Base-by-base conservation (phyloP, 2,888 invertebrate genomes). In the Heliconius aoede region DNA sequence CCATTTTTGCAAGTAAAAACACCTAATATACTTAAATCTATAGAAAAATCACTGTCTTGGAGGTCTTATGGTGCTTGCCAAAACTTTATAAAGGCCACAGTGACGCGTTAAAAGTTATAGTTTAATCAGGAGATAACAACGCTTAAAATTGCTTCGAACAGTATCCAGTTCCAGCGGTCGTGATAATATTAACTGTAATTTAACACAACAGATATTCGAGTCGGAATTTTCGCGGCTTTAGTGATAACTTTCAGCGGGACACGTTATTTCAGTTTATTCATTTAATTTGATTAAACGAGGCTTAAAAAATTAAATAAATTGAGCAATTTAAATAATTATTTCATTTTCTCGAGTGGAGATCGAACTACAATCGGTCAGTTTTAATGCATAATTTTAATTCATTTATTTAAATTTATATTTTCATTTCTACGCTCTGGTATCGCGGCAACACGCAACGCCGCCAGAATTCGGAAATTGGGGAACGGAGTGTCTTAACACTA, bases 101-200 rank as follows among this genome's bases (percentile, higher is more conserved):
- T 7, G 24, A 40, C 24, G 65, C 36, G 46, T 51, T 28, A 51
- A 30, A 69, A 55, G 30, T 55, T 55, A 30, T 69, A 15, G 30
- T n/a, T 69, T 69, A 51, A 68, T 51, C n/a, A 46, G 28, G n/a
- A 26, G 30, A 68, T 69, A n/a, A 68, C 51, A 51, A 68, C 55
- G 69, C 55, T 69, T 69, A 13, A 69, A 55, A 30, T 32, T 32
- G n/a, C 30, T 51, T n/a, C 30, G n/a, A 69, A 69, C 30, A 55
- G 28, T 32, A 55, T 55, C 51, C 55, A 55, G 55, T 55, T 69
- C 32, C 69, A 18, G 69, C 24, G 30, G n/a, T 55, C 24, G 32
- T 69, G 32, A 69, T 69, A 30, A 51, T n/a, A 51, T 69, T 69
- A 51, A 69, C 28, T n/a, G 15, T 55, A 69, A 32, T 69, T 55